phyloP scores from a whole-genome alignment of 2,888 invertebrate genomes.

The Chymomyza fuscimana region DNA sequence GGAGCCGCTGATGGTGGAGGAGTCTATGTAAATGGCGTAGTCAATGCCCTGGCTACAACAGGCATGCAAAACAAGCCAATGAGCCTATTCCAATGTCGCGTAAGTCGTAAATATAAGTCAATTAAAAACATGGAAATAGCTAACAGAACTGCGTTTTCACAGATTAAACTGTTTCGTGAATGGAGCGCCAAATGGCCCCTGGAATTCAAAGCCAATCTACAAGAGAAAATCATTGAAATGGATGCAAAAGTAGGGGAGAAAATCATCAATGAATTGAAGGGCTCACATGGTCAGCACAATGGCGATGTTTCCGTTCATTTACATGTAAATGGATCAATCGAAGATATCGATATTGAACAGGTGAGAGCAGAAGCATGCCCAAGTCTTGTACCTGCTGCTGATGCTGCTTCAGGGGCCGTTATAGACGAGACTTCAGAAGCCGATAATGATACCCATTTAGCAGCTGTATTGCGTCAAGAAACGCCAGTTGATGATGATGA shows the following conservation, averaged over 20 bases:
- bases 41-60: constrained; percentile 84
- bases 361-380: constrained; percentile 25
- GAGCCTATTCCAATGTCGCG: constrained; percentile 90
- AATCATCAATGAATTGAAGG: constrained; percentile 81
- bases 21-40: constrained; percentile 86
- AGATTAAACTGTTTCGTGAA: constrained; percentile 91
- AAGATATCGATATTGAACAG: constrained; percentile 49
- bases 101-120: constrained; percentile 79
- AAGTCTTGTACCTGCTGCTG: not conserved
- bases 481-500: constrained; percentile 69
- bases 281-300: constrained; percentile 59
- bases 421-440: constrained; percentile 38
- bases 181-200: constrained; percentile 90
- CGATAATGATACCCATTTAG: constrained; percentile 64
- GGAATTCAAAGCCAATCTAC: constrained; percentile 86
- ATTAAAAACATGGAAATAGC: not conserved
- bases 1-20: constrained; percentile 26
- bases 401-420: constrained; percentile 9
- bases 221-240: constrained; percentile 85
- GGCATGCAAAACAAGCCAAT: constrained; percentile 88
- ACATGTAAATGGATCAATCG: constrained; percentile 63
- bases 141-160: constrained; percentile 28
- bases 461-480: constrained; percentile 69
- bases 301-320: constrained; percentile 54
- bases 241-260: constrained; percentile 87